Evolutionary conservation across 2,113 vertebrate species (phyloP), one percentile per base, ranked within the genome.

Genomic region (Xiphorhynchus elegans): DNA sequence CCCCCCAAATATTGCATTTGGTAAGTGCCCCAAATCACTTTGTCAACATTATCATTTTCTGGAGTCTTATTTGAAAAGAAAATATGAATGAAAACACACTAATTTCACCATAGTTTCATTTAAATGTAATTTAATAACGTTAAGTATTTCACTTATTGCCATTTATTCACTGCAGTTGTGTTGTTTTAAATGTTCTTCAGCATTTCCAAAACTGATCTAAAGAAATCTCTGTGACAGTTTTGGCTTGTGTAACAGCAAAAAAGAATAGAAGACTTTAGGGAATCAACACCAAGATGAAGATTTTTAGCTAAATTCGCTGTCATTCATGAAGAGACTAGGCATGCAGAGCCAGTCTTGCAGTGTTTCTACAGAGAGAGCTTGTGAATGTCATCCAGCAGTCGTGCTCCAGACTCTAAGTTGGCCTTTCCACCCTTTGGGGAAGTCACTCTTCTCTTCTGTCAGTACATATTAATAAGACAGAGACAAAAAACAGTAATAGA

Each of bases 391-490:
- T 6, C 59, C 69, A 75, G 56, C 76, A 90, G 89, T 47, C 78
- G 33, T 12, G 1, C 47, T 88, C 49, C 59, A 37, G n/a, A 64
- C 31, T 52, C 84, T 37, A n/a, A 73, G 52, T 2, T 60, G 46
- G 21, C 66, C 81, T 85, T 87, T 73, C 40, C 46, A 73, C n/a
- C 70, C 55, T 68, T 70, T 3, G 7, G 79, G 49, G 18, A 85
- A 96, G 92, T 40, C 49, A 49, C 11, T 86, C n/a, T 94, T 81
- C 70, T 88, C 75, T 79, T 55, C 83, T 88, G 81, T 94, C 89
- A 84, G 29, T 60, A 28, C 18, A 7, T 15, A 68, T 96, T 91
- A 95, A 39, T 29, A 66, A 80, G 33, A 72, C 14, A 63, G 31
- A 21, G 50, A 70, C 26, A 76, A 89, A 89, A 72, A 60, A 4